These are phyloP conservation scores for Brachyhypopomus occidentalis DNA, from an alignment of 2,113 vertebrate genomes.

Conservation along the genomic window DNA sequence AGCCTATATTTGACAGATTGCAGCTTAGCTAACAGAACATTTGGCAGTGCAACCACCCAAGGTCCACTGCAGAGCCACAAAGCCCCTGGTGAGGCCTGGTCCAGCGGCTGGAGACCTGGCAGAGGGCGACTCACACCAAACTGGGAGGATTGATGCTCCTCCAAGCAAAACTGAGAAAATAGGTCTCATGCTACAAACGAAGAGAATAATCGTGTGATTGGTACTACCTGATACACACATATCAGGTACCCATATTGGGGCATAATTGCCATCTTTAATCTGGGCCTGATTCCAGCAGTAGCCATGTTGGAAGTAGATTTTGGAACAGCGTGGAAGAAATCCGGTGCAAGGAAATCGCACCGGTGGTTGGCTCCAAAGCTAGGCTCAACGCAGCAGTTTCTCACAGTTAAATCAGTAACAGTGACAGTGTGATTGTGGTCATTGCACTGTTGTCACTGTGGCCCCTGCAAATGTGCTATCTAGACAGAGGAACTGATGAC, in stretches of 20 bases:
- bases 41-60: not conserved
- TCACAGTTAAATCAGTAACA: no score
- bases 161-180: constrained; percentile 37
- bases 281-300: constrained; percentile 10
- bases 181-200: constrained; percentile 39
- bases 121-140: constrained; percentile 2
- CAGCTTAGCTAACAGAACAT: not conserved
- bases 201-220: constrained; percentile 32
- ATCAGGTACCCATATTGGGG: constrained; percentile 10
- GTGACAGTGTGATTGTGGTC: no score
- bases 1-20: not conserved
- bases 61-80: not conserved
- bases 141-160: constrained; percentile 11
- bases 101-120: not conserved
- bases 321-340: not conserved
- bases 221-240: constrained; percentile 10
- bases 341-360: not conserved
- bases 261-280: not conserved
- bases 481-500: no score
- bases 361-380: not conserved
- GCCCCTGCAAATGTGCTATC: no score
- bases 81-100: not conserved
- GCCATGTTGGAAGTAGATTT: not conserved
- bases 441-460: no score
- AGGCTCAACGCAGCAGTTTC: not conserved